A percentile compares a stretch with the other conserved stretches of the same genome.
phyloP scores from a whole-genome alignment of 2,113 vertebrate species.

The Hystrix cristata region DNA sequence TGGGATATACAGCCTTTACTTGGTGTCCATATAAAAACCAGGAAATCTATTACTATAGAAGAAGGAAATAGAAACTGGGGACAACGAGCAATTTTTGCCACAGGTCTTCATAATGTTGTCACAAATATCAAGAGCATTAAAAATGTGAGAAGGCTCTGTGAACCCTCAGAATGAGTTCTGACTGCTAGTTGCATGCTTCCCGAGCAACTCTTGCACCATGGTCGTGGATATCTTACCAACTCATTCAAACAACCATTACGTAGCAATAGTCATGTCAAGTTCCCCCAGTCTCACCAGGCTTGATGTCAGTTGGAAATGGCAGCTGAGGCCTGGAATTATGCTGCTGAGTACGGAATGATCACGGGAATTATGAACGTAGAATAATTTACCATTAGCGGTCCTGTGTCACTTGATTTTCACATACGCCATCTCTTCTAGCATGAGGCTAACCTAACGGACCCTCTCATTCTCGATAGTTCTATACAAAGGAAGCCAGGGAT shows the following conservation, averaged over 20 bases:
- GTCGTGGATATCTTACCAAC: background rate
- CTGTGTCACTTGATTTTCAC: background rate
- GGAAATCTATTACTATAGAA: background rate
- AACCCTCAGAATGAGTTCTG: background rate
- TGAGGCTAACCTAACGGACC: no score
- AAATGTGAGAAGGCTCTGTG: background rate
- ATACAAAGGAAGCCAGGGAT: background rate
- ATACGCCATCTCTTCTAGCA: background rate
- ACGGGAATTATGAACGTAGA: background rate
- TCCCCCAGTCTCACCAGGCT: background rate
- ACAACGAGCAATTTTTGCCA: background rate
- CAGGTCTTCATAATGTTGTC: background rate
- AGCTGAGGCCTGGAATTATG: background rate
- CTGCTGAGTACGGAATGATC: no score
- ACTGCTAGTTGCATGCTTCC: background rate
- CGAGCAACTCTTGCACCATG: background rate
- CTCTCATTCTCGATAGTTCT: background rate
- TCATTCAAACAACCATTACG: no score
- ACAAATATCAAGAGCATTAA: no score
- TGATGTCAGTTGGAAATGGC: no score
- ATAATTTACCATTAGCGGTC: background rate
- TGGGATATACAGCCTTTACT: background rate
- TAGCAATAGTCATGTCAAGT: no score
- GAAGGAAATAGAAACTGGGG: background rate
- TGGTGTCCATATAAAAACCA: background rate